Evolutionary conservation across 2,888 invertebrate species (phyloP), one percentile per base, ranked within the genome.

Genomic region (Sceliomorpha sp.): DNA sequence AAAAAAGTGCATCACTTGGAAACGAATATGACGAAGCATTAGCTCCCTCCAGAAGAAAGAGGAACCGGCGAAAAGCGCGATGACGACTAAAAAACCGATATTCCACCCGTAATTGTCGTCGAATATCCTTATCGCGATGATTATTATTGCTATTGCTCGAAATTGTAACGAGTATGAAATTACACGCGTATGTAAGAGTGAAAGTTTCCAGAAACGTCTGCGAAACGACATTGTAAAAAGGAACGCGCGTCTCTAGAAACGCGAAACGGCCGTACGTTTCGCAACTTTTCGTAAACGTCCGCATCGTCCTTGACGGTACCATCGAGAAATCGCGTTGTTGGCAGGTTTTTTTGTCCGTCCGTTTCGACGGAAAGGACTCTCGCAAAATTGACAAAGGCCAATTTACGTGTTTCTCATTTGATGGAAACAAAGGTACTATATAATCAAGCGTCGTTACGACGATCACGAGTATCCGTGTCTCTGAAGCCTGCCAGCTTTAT

Each of bases 401-500:
- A 26, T 59, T 67, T 37, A 37, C 40, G 53, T 40, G 31, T 48
- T 53, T 47, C 48, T 53, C 36, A 53, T 53, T 47, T 37, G 53
- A 42, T 36, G 66, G 37, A 48, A 44, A 48, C 42, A 47, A 67
- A 55, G 53, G 26, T 42, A 69, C 45, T 42, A 42, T 67, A 67
- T 67, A 70, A 72, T 72, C 72, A 69, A 63, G 51, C 56, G 44
- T 67, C 62, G 62, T 72, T 72, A 69, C 72, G 40, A 53, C 55
- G 58, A 66, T 72, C 69, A 59, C 66, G 58, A 55, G 58, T 63
- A 69, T 67, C 69, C 58, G 50, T 70, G 69, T 69, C 72, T 69
- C 69, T 66, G 68, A n/a, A 58, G 48, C 31, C 48, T 24, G 37
- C 29, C 10, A 27, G 12, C 40, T 40, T 44, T 6, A 24, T 55